phyloP scores from a whole-genome alignment of 2,113 vertebrate species.

The Corythaeola cristata region DNA sequence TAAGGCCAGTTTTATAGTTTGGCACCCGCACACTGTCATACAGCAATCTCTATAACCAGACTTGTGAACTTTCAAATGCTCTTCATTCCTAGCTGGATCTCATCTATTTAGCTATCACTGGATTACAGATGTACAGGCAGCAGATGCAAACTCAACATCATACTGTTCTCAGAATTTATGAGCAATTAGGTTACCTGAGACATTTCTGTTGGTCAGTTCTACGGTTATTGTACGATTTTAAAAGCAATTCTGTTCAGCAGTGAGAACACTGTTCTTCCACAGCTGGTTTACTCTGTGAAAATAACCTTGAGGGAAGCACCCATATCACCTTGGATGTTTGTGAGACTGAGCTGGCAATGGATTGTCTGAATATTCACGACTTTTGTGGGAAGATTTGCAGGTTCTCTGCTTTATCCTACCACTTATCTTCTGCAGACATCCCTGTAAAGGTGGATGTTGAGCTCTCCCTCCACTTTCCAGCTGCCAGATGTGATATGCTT shows the following conservation, averaged over 20 bases:
- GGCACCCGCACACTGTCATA: background rate
- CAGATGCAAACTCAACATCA: background rate
- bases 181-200: background rate
- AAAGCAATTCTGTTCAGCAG: background rate
- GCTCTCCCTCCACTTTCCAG: background rate
- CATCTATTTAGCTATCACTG: background rate
- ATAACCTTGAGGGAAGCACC: background rate
- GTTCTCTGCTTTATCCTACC: background rate
- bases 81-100: background rate
- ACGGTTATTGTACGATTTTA: background rate
- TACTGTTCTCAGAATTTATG: background rate
- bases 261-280: background rate
- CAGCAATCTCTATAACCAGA: background rate
- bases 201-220: background rate
- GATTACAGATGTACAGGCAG: background rate
- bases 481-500: background rate
- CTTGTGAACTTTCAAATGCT: background rate
- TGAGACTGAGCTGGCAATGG: background rate
- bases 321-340: accelerated
- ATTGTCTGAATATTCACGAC: background rate
- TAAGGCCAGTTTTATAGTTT: background rate
- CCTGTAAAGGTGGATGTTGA: background rate
- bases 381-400: background rate
- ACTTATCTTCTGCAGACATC: background rate
- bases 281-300: background rate